Evolutionary conservation across 1,140 invertebrate genomes (phyloP), one percentile per base, ranked within the genome.

Genomic region (Hylaeus anthracinus): DNA sequence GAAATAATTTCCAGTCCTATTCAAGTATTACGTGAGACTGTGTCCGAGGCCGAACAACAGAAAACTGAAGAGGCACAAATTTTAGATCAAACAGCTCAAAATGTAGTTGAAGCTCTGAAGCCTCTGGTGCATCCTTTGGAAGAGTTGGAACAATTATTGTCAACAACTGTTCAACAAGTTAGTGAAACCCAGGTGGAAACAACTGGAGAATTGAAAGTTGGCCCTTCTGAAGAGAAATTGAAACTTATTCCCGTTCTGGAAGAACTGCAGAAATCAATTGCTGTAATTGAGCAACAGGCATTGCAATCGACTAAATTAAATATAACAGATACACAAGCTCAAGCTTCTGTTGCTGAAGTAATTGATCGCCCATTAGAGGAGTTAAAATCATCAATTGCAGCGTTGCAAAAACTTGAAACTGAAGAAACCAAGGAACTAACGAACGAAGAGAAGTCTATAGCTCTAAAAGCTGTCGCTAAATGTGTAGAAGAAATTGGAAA

Each of bases 401-500:
- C 69, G 0, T 15, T 64, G 1, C 61, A 64, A 14, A 5, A 15
- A 43, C 5, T 64, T 1, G 39, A 63, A 63, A 8, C 26, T 1
- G 60, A 63, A 41, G 60, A 43, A 43, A 15, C 61, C 0, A 1
- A 43, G 14, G 12, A 64, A 15, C 39, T 64, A 15, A 10, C 69
- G 10, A 9, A n/a, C 1, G 3, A 3, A 5, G 63, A 82, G 4
- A 72, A 82, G 43, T 39, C 66, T 0, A 26, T 45, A 8, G 60
- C 75, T 0, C 4, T 86, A 3, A 39, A 82, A 61, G 55, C 83
- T 9, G 64, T 86, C 48, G 73, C 67, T 0, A 73, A 83, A 55
- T 78, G 56, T 5, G 45, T 84, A 10, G 70, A 78, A 56, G 56
- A 87, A 60, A 80, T 88, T 2, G 61, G 61, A 12, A 72, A 80